Evolutionary conservation across 1,140 invertebrate species (phyloP), one percentile per base, ranked within the genome.

Genomic region (Trachymyrmex cornetzi): DNA sequence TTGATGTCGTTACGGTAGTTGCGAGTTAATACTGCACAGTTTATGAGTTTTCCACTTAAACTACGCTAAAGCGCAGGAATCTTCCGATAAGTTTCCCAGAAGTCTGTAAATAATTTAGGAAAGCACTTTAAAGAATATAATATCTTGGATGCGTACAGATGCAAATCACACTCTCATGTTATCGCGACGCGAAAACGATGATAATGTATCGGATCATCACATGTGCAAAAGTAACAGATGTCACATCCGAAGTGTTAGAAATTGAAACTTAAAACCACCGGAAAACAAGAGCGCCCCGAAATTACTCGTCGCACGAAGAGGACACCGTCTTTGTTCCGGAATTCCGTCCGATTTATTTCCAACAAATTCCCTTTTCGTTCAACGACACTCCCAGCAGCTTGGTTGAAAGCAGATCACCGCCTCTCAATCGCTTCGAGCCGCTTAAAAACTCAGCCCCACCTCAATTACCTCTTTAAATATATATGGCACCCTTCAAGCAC

Each of bases 401-500:
- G 38, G 19, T 74, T 75, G 71, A 75, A 61, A 61, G 44, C 72
- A 82, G 9, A 61, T 59, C 53, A 48, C 67, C 34, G 24, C 57
- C 55, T 84, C 27, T 48, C 50, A 71, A 81, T 74, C 24, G 67
- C 80, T 82, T 84, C 24, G n/a, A 48, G 19, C 16, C 38, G 80
- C 69, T 84, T 84, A 30, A 75, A 63, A 84, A 63, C 6, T 74
- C 30, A 48, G 38, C 2, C 55, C 38, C 38, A 22, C n/a, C 44
- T 27, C 34, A 81, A 27, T 59, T 59, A 48, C 38, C 12, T 82
- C 34, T 61, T 75, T 22, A n/a, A 48, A 74, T 44, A 75, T 72
- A 50, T 48, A 75, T 22, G 14, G 69, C 80, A 84, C 80, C 34
- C 27, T 82, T 74, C 11, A 50, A 61, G 80, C 80, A 74, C 69